Conservation (phyloP, 2,888 invertebrate species). For the Netelia melanura region DNA sequence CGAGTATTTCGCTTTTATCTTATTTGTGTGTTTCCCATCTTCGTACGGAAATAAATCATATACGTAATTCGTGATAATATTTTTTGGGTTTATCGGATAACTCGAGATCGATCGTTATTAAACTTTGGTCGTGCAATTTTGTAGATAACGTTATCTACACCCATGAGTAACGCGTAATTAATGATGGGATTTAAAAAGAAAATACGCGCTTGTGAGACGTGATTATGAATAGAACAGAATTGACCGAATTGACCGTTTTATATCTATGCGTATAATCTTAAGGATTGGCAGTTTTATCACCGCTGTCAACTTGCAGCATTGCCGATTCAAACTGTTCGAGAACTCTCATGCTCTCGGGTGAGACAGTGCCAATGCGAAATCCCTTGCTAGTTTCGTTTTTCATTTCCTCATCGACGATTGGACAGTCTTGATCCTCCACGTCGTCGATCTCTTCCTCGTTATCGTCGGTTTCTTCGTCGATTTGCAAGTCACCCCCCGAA, state of each 20-base stretch:
- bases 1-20: conserved; percentile 19
- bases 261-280: conserved; percentile 62
- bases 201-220: conserved; percentile 6
- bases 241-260: neutral
- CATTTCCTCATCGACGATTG: conserved; percentile 71
- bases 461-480: conserved; percentile 57
- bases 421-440: conserved; percentile 67
- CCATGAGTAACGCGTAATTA: neutral
- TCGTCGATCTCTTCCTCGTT: conserved; percentile 58
- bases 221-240: neutral
- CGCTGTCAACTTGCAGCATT: conserved; percentile 74
- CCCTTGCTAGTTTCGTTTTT: conserved; percentile 67
- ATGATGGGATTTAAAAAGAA: neutral
- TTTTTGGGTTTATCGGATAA: conserved; percentile 48
- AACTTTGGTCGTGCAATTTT: conserved; percentile 64
- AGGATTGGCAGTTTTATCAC: conserved; percentile 76
- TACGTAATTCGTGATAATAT: conserved; percentile 52
- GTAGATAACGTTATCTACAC: conserved; percentile 41
- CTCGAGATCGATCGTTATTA: conserved; percentile 63
- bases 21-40: neutral
- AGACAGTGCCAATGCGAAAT: conserved; percentile 73
- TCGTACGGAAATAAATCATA: conserved; percentile 16
- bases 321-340: conserved; percentile 78
- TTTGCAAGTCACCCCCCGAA: conserved; percentile 49
- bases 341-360: conserved; percentile 77